These are phyloP conservation scores for Psix sp. DNA, from an alignment of 1,140 invertebrate species.

Conservation along the genomic window DNA sequence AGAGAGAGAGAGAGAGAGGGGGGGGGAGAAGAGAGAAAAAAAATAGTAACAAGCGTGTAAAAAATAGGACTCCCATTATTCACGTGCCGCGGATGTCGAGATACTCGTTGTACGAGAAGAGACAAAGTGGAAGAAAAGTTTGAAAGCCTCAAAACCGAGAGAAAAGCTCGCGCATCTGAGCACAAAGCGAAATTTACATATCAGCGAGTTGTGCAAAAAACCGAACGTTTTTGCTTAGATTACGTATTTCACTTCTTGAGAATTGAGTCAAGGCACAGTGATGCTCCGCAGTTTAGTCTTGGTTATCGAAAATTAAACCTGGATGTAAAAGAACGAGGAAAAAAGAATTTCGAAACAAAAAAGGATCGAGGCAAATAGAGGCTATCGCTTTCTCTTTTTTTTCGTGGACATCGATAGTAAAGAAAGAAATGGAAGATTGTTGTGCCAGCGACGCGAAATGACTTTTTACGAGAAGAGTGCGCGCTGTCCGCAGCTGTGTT, in stretches of 20 bases:
- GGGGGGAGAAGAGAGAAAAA: constrained; percentile 4
- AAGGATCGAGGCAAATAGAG: not conserved
- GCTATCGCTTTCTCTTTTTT: not conserved
- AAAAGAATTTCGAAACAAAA: not conserved
- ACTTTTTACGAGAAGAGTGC: constrained; percentile 22
- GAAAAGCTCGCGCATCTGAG: constrained; percentile 16
- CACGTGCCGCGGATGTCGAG: constrained; percentile 8
- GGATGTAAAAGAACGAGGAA: not conserved
- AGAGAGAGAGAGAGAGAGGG: too few species aligned
- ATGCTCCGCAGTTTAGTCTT: constrained; percentile 28
- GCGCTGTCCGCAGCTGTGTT: constrained; percentile 1
- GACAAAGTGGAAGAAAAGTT: constrained; percentile 39
- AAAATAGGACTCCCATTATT: constrained; percentile 7
- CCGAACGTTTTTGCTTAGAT: constrained; percentile 47
- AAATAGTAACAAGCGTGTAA: not conserved
- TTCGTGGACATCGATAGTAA: constrained; percentile 26
- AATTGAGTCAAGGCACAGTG: constrained; percentile 29
- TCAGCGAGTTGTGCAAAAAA: constrained; percentile 35
- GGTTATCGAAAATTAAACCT: constrained; percentile 52
- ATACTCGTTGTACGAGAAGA: constrained; percentile 17
- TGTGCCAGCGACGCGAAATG: constrained; percentile 18
- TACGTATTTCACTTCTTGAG: constrained; percentile 43
- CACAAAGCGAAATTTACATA: constrained; percentile 45
- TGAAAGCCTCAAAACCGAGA: constrained; percentile 34
- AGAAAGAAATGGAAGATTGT: constrained; percentile 12